A percentile compares a stretch with the other conserved stretches of the same genome.
phyloP scores from a whole-genome alignment of 2,888 invertebrate species.

The Synanthedon formicaeformis region DNA sequence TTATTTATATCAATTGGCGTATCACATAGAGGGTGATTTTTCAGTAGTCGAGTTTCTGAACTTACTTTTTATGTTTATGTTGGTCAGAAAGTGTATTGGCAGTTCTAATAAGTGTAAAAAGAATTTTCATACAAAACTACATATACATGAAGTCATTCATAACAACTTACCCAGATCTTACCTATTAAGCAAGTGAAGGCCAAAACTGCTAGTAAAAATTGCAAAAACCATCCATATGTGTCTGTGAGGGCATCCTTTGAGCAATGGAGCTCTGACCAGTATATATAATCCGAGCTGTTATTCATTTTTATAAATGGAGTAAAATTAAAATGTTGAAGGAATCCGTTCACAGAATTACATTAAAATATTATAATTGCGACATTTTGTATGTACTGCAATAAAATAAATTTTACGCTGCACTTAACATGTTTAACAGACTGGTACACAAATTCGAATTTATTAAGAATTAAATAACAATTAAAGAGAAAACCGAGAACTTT shows the following conservation, averaged over 20 bases:
- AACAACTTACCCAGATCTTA: conserved; percentile 36
- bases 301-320: conserved; percentile 40
- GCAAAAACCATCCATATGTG: conserved; percentile 80
- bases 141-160: too few relatives aligned
- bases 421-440: neutral
- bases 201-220: conserved; percentile 75
- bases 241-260: conserved; percentile 79
- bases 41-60: too few relatives aligned
- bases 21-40: neutral
- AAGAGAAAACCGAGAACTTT: too few relatives aligned
- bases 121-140: too few relatives aligned
- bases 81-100: too few relatives aligned
- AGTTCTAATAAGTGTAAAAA: too few relatives aligned
- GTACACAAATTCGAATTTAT: too few relatives aligned
- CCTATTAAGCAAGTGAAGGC: conserved; percentile 81
- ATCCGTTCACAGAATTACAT: neutral
- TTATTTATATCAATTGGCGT: too few relatives aligned
- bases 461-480: too few relatives aligned
- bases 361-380: neutral
- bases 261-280: conserved; percentile 70
- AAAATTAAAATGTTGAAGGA: neutral
- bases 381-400: neutral
- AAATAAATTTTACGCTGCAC: neutral
- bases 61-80: too few relatives aligned
- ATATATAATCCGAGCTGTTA: conserved; percentile 53